Conservation (phyloP, 2,113 vertebrate genomes). For the Pteropus alecto region DNA sequence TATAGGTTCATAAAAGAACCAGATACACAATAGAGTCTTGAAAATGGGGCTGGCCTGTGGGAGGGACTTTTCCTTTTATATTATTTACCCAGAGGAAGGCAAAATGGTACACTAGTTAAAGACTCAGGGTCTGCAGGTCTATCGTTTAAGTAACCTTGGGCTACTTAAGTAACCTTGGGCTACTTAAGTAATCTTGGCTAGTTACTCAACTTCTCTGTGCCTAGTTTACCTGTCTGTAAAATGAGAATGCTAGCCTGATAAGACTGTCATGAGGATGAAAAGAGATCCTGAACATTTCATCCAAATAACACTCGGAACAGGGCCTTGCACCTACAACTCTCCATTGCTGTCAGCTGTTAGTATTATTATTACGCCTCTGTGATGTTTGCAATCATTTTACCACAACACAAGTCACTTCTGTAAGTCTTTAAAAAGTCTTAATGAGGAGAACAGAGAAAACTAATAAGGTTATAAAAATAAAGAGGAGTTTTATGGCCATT, state of each 20-base stretch:
- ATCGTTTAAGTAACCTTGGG: neutral
- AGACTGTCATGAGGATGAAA: neutral
- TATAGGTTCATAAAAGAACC: constrained; percentile 5
- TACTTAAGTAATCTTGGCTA: too few relatives aligned
- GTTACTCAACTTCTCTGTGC: neutral
- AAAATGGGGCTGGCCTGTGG: neutral
- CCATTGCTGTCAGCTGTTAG: neutral
- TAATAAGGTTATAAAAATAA: neutral
- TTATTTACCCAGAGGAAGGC: neutral
- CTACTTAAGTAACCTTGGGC: too few relatives aligned
- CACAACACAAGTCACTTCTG: neutral
- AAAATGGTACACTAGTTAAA: neutral
- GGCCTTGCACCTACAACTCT: neutral
- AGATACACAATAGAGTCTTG: neutral
- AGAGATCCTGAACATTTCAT: neutral
- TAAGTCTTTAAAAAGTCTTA: neutral
- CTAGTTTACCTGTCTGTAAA: neutral
- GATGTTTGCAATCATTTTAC: neutral
- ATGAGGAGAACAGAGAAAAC: neutral
- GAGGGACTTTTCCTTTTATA: neutral
- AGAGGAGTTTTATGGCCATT: neutral
- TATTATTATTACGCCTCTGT: neutral
- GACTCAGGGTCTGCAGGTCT: neutral
- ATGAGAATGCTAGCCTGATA: neutral
- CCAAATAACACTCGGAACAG: neutral